phyloP scores from a whole-genome alignment of 2,888 invertebrate genomes.

The Oligia latruncula region DNA sequence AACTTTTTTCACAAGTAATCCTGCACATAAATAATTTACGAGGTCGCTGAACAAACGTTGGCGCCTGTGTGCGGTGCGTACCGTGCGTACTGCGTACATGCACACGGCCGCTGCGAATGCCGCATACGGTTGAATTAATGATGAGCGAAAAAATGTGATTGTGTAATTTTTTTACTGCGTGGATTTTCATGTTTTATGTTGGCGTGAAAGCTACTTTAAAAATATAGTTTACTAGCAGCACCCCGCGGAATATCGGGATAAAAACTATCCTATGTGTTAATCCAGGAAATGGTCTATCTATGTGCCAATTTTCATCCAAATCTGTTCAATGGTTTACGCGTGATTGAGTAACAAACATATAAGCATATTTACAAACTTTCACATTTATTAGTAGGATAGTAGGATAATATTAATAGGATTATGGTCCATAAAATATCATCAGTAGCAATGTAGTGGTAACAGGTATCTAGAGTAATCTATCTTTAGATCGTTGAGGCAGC shows the following conservation, averaged over 20 bases:
- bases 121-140: conserved; percentile 60
- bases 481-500: background rate
- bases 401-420: too few relatives aligned
- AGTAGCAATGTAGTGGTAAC: background rate
- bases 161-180: conserved; percentile 49
- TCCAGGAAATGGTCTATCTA: too few relatives aligned
- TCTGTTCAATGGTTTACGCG: too few relatives aligned
- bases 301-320: too few relatives aligned
- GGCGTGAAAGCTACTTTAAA: background rate
- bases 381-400: too few relatives aligned
- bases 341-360: too few relatives aligned
- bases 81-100: conserved; percentile 28
- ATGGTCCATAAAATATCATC: background rate
- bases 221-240: background rate
- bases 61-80: conserved; percentile 51
- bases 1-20: conserved; percentile 74
- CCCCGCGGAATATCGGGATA: too few relatives aligned
- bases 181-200: conserved; percentile 15
- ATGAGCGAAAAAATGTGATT: conserved; percentile 59
- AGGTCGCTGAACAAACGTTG: conserved; percentile 57
- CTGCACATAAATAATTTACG: conserved; percentile 76
- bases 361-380: too few relatives aligned
- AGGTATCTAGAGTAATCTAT: background rate
- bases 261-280: too few relatives aligned
- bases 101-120: conserved; percentile 32